These are phyloP conservation scores for Ennomos quercinarius DNA, from an alignment of 2,888 invertebrate species.

Conservation along the genomic window DNA sequence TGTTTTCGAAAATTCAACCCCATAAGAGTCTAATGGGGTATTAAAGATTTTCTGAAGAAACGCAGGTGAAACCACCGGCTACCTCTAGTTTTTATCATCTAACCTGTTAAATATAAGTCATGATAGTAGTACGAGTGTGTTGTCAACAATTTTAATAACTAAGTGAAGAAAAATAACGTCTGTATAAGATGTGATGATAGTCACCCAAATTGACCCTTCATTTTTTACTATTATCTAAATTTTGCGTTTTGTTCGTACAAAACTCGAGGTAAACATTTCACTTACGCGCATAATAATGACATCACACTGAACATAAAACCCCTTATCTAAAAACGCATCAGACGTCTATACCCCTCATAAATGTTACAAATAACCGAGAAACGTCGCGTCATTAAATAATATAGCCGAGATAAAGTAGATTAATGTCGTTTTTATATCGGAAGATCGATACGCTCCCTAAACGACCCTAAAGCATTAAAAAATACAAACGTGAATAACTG, in stretches of 20 bases:
- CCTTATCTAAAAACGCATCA: slow-evolving; percentile 73
- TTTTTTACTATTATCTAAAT: background rate
- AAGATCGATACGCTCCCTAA: slow-evolving; percentile 65
- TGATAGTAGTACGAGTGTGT: no score
- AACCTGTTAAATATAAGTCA: no score
- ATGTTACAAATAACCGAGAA: slow-evolving; percentile 82
- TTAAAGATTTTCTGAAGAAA: no score
- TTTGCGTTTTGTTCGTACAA: slow-evolving; percentile 10
- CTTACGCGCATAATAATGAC: slow-evolving; percentile 59
- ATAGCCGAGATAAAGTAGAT: slow-evolving; percentile 81
- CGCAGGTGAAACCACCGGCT: no score
- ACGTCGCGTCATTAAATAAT: slow-evolving; percentile 83
- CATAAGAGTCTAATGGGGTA: no score
- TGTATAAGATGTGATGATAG: no score
- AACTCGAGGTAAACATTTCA: slow-evolving; percentile 51
- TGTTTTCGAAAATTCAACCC: no score
- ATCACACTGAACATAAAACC: slow-evolving; percentile 56
- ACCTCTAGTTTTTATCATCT: no score
- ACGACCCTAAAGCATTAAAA: slow-evolving; percentile 73
- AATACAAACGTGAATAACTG: slow-evolving; percentile 53
- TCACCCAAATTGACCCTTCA: no score
- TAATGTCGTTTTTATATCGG: slow-evolving; percentile 81
- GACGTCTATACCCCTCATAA: slow-evolving; percentile 69
- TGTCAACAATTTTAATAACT: no score
- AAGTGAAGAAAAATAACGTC: no score